phyloP scores from a whole-genome alignment of 2,113 vertebrate species.

The Aix galericulata region DNA sequence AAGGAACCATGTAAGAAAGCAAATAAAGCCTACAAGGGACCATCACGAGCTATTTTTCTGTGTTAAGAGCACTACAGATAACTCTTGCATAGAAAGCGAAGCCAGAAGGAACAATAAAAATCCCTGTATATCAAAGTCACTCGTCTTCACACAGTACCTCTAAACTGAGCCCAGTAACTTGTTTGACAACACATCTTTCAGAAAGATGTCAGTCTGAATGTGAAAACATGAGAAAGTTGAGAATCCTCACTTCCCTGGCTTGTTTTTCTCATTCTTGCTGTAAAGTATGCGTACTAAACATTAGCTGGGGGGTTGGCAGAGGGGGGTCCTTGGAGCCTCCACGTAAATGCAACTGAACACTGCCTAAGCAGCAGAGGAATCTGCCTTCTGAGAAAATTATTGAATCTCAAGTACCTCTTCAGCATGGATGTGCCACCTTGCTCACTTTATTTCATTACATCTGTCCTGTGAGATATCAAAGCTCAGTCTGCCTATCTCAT shows the following conservation, averaged over 20 bases:
- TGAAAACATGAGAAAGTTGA: neutral
- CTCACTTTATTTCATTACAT: neutral
- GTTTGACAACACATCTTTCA: neutral
- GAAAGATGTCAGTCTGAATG: neutral
- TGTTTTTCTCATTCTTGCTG: neutral
- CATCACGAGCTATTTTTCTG: slow-evolving; percentile 16
- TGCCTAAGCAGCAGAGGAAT: neutral
- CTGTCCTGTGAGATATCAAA: neutral
- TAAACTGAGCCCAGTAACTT: slow-evolving; percentile 14
- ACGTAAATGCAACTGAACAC: neutral
- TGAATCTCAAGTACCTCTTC: neutral
- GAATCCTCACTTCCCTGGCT: neutral
- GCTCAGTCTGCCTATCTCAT: neutral
- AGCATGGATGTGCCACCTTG: neutral
- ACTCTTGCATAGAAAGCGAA: slow-evolving; percentile 35
- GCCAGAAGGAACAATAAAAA: slow-evolving; percentile 61
- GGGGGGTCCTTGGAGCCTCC: neutral
- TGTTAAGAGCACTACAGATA: slow-evolving; percentile 20
- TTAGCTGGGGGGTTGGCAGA: neutral
- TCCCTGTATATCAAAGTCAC: slow-evolving; percentile 34
- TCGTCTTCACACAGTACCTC: neutral
- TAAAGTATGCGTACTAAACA: neutral
- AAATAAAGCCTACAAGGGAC: slow-evolving; percentile 33
- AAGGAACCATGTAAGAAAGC: neutral
- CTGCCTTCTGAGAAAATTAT: neutral